Evolutionary conservation across 2,888 invertebrate genomes (phyloP).

Genomic region (Phymatocera aterrima): DNA sequence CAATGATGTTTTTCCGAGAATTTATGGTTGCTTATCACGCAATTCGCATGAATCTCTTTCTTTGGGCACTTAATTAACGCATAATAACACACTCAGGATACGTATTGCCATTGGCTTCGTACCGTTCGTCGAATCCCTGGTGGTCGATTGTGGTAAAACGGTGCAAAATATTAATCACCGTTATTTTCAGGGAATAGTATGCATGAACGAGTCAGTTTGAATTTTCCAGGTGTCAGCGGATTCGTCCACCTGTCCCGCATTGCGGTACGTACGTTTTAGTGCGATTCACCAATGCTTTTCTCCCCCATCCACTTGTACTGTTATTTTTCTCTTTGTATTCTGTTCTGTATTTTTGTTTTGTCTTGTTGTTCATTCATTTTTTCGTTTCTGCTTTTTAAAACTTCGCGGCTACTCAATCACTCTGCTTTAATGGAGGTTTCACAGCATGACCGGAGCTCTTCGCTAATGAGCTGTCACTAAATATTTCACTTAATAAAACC

Average conservation of each 20-base stretch:
- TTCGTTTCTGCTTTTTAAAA: background rate
- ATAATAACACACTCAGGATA: constrained; percentile 32
- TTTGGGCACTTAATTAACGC: constrained; percentile 30
- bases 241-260: constrained; percentile 44
- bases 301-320: background rate
- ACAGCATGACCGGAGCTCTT: constrained; percentile 1
- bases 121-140: constrained; percentile 5
- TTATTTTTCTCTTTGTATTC: constrained; percentile 1
- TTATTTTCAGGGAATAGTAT: constrained; percentile 19
- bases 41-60: constrained; percentile 17
- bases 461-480: constrained; percentile 11
- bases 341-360: background rate
- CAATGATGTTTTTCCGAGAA: constrained; percentile 6
- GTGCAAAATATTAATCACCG: constrained; percentile 29
- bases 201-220: constrained; percentile 7
- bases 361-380: background rate
- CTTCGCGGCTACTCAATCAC: background rate
- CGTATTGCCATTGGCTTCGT: background rate
- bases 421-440: constrained; percentile 1
- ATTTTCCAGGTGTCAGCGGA: constrained; percentile 34
- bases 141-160: background rate
- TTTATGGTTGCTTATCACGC: constrained; percentile 23
- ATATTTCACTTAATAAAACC: constrained; percentile 20
- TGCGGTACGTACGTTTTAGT: constrained; percentile 38
- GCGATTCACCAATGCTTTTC: constrained; percentile 26